A percentile compares a stretch with the other conserved stretches of the same genome.
These are phyloP conservation scores for Meteorus sp. DNA, from an alignment of 1,140 invertebrate genomes.

Conservation along the genomic window DNA sequence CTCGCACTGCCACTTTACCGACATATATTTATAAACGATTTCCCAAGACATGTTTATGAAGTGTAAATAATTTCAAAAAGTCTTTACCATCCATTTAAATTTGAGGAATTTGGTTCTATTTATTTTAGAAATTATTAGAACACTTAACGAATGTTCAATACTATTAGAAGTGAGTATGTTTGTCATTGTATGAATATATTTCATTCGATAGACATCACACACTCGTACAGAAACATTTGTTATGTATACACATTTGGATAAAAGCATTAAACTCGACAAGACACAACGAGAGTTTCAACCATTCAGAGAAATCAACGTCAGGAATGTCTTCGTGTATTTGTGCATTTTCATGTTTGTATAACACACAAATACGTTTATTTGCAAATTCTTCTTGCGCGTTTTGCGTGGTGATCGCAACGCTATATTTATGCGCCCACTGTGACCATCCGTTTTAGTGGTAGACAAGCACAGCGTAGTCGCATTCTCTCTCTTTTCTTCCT, in stretches of 20 bases:
- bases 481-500: no score
- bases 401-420: background rate
- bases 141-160: no score
- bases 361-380: no score
- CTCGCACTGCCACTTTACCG: constrained; percentile 6
- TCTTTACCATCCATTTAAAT: background rate
- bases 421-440: constrained; percentile 22
- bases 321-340: background rate
- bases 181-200: no score
- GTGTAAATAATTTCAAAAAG: background rate
- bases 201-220: no score
- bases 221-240: background rate
- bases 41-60: constrained; percentile 1
- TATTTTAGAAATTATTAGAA: background rate
- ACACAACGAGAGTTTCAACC: background rate
- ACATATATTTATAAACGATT: background rate
- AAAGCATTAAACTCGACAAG: background rate
- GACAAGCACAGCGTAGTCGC: constrained; percentile 3
- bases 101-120: background rate
- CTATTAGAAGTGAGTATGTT: no score
- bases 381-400: no score
- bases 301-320: constrained; percentile 15
- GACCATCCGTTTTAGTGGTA: constrained; percentile 16
- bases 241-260: background rate
- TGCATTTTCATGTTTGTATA: no score